Percentiles rank a stretch among this genome's conserved stretches.
Evolutionary conservation across 2,113 vertebrate species (phyloP).

Genomic region (Aldabrachelys gigantea): DNA sequence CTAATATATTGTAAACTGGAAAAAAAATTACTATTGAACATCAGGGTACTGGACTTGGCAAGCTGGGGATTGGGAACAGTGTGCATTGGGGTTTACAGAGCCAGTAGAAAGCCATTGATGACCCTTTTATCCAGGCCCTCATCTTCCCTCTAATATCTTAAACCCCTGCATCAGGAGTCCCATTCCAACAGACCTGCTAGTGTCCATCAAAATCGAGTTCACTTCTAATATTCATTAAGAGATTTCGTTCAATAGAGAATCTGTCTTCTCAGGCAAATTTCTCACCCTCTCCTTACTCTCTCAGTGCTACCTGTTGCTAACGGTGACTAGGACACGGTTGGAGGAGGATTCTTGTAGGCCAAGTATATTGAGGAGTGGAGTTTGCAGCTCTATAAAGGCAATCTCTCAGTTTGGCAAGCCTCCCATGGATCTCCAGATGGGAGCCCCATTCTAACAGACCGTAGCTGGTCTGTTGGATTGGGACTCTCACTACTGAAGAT

Average conservation of each 20-base stretch:
- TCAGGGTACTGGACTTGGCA: background rate
- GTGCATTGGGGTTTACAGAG: background rate
- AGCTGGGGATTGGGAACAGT: background rate
- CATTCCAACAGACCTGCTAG: background rate
- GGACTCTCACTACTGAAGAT: background rate
- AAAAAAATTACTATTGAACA: background rate
- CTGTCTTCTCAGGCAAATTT: background rate
- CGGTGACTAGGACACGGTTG: background rate
- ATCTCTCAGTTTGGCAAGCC: background rate
- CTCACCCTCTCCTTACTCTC: background rate
- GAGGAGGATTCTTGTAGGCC: background rate
- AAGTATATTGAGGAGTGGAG: background rate
- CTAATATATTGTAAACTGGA: background rate
- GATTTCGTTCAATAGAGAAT: background rate
- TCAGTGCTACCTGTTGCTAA: background rate
- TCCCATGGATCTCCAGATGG: background rate
- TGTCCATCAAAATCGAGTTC: background rate
- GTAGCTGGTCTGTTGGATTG: background rate
- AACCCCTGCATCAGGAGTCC: background rate
- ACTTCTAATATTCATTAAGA: background rate
- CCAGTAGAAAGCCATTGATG: background rate
- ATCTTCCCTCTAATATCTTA: background rate
- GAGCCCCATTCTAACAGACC: background rate
- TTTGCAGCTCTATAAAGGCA: background rate
- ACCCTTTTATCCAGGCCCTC: background rate